A percentile compares a stretch with the other conserved stretches of the same genome.
These are phyloP conservation scores for Bambusicola thoracicus DNA, from an alignment of 2,113 vertebrate genomes.

Conservation along the genomic window DNA sequence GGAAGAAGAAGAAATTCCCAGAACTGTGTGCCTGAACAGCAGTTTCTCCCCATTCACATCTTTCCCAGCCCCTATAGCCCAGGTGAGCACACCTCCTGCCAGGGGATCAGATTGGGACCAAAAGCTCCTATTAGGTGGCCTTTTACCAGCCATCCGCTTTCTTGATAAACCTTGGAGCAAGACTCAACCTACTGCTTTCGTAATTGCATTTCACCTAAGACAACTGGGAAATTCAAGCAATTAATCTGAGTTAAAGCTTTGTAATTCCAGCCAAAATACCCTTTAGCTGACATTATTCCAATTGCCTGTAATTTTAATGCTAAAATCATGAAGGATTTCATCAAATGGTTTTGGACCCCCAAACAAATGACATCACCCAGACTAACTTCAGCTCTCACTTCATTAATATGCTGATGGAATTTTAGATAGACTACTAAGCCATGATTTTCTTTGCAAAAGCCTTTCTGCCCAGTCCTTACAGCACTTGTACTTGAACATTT, in stretches of 20 bases:
- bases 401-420: background rate
- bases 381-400: background rate
- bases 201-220: background rate
- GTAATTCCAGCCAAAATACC: background rate
- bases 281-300: background rate
- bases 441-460: conserved; percentile 2
- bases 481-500: conserved; percentile 19
- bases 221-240: background rate
- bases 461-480: conserved; percentile 22
- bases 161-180: background rate
- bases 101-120: background rate
- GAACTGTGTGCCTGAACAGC: background rate
- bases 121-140: background rate
- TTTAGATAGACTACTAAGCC: conserved; percentile 4
- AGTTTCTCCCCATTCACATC: background rate
- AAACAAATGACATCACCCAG: background rate
- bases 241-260: background rate
- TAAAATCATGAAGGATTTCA: background rate
- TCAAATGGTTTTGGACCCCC: background rate
- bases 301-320: background rate
- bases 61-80: too few relatives aligned
- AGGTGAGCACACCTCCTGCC: background rate
- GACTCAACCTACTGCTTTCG: background rate
- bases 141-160: background rate
- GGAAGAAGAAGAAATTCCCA: background rate